Base-by-base conservation (phyloP, 2,113 vertebrate genomes). In the Diphyllodes magnificus region DNA sequence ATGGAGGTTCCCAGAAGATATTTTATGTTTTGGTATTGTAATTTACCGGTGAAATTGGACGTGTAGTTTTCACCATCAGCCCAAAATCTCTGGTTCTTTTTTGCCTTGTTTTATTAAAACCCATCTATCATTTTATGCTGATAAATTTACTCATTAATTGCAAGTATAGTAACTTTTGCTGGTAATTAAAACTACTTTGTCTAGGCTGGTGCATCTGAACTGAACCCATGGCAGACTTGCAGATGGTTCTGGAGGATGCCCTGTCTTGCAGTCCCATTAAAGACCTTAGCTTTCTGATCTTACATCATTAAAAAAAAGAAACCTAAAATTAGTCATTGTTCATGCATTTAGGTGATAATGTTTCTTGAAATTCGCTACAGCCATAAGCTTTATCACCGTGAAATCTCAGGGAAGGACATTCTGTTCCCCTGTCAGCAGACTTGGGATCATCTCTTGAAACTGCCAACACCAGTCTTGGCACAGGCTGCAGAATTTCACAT, bases 371-470 rank as follows among this genome's bases (percentile, higher is more conserved):
- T 95, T 89, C 1, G 6, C 82, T 81, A 50, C 5, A 31, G 73
- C 49, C 61, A 53, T 51, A 76, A 88, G 84, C 86, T 86, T 94
- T 94, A 93, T 89, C 28, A 9, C 91, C 69, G 53, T 85, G 71
- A 94, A 90, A 96, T 96, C 91, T 93, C 65, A 0, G 40, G 85
- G 92, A 94, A 91, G 95, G 87, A 97, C 89, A 44, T 96, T 97
- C 88, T 73, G 97, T 98, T 97, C 93, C 88, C 69, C 85, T 93
- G 95, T 96, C 95, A 97, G 97, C 96, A 94, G 82, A 79, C 82
- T 88, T 90, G 93, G 95, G 94, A 96, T 95, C 87, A 85, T 96
- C 94, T 90, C 81, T 47, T 63, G 91, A 85, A 96, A 88, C 87
- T 81, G 81, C 93, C 77, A 51, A 79, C 89, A 22, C 88, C 51